These are phyloP conservation scores for Vidua macroura DNA, from an alignment of 2,113 vertebrate genomes.

Conservation along the genomic window DNA sequence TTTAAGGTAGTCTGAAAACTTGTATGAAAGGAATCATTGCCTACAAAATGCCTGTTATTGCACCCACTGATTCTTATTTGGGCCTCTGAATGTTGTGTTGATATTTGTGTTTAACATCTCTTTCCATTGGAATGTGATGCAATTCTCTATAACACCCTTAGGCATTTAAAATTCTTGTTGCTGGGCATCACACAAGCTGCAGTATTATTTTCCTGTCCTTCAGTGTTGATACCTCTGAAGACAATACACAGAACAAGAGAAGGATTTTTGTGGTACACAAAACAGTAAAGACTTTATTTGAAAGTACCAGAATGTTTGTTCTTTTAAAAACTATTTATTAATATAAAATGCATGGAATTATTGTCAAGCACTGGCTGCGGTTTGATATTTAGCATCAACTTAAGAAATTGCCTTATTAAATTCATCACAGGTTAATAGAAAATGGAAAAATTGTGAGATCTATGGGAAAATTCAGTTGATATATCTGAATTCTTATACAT, in stretches of 20 bases:
- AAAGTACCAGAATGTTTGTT: not conserved
- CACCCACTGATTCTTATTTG: not conserved
- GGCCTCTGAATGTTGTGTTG: not conserved
- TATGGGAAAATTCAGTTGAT: not conserved
- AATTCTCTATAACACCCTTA: not conserved
- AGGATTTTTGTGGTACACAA: not conserved
- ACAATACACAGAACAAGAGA: not conserved
- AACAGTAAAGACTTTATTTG: not conserved
- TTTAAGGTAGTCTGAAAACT: slow-evolving; percentile 43
- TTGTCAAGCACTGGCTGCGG: not conserved
- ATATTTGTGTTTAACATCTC: not conserved
- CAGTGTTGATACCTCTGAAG: not conserved
- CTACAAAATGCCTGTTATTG: not conserved
- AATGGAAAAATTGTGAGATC: not conserved
- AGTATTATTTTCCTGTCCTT: not conserved
- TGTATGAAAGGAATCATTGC: not conserved
- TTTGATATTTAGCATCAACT: not conserved
- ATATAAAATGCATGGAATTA: not conserved
- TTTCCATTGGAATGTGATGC: not conserved
- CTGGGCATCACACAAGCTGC: not conserved
- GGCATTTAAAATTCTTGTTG: not conserved
- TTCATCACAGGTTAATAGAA: not conserved
- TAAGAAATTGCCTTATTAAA: not conserved
- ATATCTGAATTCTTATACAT: not conserved
- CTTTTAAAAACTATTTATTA: not conserved